phyloP scores from a whole-genome alignment of 2,797 vertebrate species.

The Gymnothorax javanicus region DNA sequence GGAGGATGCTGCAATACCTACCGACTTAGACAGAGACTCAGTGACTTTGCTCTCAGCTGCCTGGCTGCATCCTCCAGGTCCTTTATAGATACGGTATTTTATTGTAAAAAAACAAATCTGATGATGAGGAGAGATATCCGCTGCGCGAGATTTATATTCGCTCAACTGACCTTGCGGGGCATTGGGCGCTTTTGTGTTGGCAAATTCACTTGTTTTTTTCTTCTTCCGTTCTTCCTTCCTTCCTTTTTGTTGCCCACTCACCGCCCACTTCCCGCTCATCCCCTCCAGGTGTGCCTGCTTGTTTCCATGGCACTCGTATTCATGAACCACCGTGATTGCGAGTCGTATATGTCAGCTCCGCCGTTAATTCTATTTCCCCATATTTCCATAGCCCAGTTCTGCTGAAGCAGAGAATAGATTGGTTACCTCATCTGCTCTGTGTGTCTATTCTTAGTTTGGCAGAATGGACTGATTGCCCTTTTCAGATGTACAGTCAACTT shows the following conservation, averaged over 20 bases:
- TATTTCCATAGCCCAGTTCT: neutral
- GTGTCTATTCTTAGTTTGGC: neutral
- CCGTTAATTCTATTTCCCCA: neutral
- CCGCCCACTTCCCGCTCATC: neutral
- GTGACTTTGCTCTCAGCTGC: neutral
- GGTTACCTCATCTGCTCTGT: constrained; percentile 1
- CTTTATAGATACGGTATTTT: neutral
- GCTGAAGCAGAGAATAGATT: neutral
- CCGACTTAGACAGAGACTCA: neutral
- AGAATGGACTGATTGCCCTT: neutral
- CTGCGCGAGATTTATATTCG: neutral
- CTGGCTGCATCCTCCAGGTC: neutral
- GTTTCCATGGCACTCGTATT: neutral
- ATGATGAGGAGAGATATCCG: neutral
- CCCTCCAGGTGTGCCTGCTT: neutral
- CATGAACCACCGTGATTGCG: neutral
- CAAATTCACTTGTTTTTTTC: neutral
- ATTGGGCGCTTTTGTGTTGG: neutral
- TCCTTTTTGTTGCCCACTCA: constrained; percentile 17
- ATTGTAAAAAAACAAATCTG: neutral
- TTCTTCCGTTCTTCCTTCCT: neutral
- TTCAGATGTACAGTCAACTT: too few relatives aligned
- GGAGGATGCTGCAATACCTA: neutral
- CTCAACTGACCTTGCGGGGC: neutral
- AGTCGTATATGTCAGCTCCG: neutral